A percentile compares a stretch with the other conserved stretches of the same genome.
These are phyloP conservation scores for Heliocidaris tuberculata DNA, from an alignment of 35 echinoderm and acorn worm species.

Conservation along the genomic window DNA sequence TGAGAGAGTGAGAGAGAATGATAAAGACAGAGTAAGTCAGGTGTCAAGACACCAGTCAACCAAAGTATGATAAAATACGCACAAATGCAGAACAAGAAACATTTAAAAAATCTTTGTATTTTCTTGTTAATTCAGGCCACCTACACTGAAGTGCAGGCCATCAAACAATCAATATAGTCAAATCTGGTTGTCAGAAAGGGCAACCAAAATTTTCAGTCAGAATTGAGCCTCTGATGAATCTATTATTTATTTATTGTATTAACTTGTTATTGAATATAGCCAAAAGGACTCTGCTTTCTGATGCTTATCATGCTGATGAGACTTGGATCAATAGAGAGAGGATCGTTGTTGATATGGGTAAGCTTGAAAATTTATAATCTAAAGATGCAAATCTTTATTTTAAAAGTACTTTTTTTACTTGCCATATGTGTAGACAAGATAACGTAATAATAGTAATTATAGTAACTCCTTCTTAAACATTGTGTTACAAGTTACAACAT, in stretches of 20 bases:
- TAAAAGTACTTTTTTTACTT: background rate
- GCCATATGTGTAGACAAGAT: background rate
- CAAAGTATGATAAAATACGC: too few species aligned
- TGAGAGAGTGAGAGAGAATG: too few species aligned
- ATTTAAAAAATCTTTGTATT: too few species aligned
- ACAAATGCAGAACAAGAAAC: too few species aligned
- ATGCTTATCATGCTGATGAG: conserved; percentile 38
- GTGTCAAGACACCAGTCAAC: too few species aligned
- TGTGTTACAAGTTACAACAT: background rate
- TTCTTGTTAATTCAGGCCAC: too few species aligned
- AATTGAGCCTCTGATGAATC: too few species aligned
- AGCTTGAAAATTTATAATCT: background rate
- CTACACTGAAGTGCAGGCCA: too few species aligned
- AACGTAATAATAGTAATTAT: background rate
- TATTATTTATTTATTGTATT: background rate
- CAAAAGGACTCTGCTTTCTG: conserved; percentile 6
- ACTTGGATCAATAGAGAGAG: conserved; percentile 42
- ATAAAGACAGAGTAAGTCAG: too few species aligned
- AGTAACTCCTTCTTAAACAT: background rate
- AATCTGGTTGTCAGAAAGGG: too few species aligned
- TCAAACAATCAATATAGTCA: too few species aligned
- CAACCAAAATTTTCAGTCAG: too few species aligned
- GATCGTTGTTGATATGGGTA: conserved; percentile 38
- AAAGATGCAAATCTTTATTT: background rate
- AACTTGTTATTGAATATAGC: background rate